A percentile compares a stretch with the other conserved stretches of the same genome.
These are phyloP conservation scores for Saturnia pavonia DNA, from an alignment of 2,888 invertebrate genomes.

Conservation along the genomic window DNA sequence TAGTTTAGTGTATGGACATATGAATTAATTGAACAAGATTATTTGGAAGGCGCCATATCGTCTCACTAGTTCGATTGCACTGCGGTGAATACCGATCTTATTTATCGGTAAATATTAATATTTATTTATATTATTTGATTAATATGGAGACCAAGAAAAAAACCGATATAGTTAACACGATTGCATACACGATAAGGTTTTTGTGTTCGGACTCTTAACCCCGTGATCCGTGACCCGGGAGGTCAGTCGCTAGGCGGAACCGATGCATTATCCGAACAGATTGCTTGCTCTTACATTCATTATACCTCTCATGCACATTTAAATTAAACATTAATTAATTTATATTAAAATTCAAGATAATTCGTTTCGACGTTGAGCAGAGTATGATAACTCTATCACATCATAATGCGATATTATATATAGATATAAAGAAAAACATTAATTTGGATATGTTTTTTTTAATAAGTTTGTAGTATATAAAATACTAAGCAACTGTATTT, in stretches of 20 bases:
- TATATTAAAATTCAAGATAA: too few relatives aligned
- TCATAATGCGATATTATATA: too few relatives aligned
- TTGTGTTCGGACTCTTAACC: conserved; percentile 2
- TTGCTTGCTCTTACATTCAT: neutral
- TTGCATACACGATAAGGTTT: conserved; percentile 2
- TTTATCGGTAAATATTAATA: neutral
- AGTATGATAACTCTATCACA: too few relatives aligned
- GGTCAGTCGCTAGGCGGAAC: neutral
- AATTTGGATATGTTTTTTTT: too few relatives aligned
- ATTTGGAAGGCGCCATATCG: neutral
- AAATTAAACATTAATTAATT: too few relatives aligned
- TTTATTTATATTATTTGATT: neutral
- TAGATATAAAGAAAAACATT: too few relatives aligned
- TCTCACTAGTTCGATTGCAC: neutral
- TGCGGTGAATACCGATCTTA: neutral
- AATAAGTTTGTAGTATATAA: too few relatives aligned
- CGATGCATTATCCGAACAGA: neutral
- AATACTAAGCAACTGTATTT: too few relatives aligned
- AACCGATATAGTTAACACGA: neutral
- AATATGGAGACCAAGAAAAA: neutral
- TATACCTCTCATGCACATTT: neutral
- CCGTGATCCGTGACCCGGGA: too few relatives aligned
- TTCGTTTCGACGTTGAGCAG: too few relatives aligned
- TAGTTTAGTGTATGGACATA: too few relatives aligned
- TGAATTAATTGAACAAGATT: neutral